Percentiles rank a stretch among this genome's conserved stretches.
phyloP scores from a whole-genome alignment of 1,140 invertebrate genomes.

The Ectropis grisescens region DNA sequence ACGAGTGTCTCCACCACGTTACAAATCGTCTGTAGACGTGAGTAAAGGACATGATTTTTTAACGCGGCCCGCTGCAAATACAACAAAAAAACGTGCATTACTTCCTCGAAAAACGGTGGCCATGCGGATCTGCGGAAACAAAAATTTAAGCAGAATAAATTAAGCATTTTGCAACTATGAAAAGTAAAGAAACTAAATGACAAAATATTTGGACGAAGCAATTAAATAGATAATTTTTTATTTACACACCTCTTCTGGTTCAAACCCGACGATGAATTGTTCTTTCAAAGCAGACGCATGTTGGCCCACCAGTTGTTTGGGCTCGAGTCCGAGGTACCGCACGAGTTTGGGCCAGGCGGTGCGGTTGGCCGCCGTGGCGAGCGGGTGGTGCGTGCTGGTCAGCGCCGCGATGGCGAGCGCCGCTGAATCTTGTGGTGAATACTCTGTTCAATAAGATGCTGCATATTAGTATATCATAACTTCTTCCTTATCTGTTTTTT shows the following conservation, averaged over 20 bases:
- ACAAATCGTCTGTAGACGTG: slow-evolving; percentile 60
- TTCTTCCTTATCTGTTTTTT: no score
- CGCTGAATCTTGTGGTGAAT: slow-evolving; percentile 65
- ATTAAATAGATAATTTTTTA: no score
- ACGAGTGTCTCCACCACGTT: slow-evolving; percentile 78
- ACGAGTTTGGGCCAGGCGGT: slow-evolving; percentile 76
- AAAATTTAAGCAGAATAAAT: no score
- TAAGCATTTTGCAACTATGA: no score
- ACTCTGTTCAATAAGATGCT: slow-evolving; percentile 24
- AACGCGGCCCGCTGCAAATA: no score
- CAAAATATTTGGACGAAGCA: no score
- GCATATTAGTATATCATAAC: no score
- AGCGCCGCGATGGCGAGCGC: slow-evolving; percentile 74
- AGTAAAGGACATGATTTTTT: no score
- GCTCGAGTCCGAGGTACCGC: slow-evolving; percentile 70
- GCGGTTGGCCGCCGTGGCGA: slow-evolving; percentile 66
- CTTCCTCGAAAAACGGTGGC: no score
- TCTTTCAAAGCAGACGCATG: slow-evolving; percentile 71
- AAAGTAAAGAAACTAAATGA: no score
- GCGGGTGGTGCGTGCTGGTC: slow-evolving; percentile 78
- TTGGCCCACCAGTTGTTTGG: slow-evolving; percentile 70
- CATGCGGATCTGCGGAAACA: no score
- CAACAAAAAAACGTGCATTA: no score
- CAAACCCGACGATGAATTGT: slow-evolving; percentile 73
- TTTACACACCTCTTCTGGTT: slow-evolving; percentile 68